Base-by-base conservation (phyloP, 2,888 invertebrate genomes). In the Chrysina gloriosa region DNA sequence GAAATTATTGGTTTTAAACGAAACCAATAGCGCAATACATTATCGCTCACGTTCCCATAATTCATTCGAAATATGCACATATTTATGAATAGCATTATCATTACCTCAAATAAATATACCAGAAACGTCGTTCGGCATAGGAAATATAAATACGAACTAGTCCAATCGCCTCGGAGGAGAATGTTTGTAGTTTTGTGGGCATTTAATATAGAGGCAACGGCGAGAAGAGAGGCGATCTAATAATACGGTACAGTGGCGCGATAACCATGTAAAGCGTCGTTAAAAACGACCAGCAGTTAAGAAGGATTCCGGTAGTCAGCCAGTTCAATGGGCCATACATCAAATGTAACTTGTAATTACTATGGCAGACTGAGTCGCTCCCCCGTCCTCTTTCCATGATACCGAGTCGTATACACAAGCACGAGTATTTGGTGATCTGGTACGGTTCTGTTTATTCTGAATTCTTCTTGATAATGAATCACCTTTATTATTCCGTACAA, bases 301-400 rank as follows among this genome's bases (percentile, higher is more conserved):
- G 50, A 50, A 72, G 67, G 69, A 73, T 73, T 73, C 73, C 73
- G 70, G 73, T 73, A 73, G 73, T 73, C 73, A 56, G 25, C 39
- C 36, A 66, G 65, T 71, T 73, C 69, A 69, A 73, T 71, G 70
- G 73, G 69, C 69, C 67, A 70, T 73, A 70, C 69, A 73, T 73
- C 73, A 71, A 54, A 54, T 68, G 56, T 47, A 73, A 71, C 71
- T 73, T 71, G 68, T 71, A 73, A 73, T 73, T 73, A 58, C 4
- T 58, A 71, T 66, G 67, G 67, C 71, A 72, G 67, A 67, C 72
- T 70, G 72, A 72, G 63, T 63, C 69, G 25, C 23, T 14, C 39
- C 14, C 56, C 64, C 42, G 27, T 69, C 67, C 69, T 54, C 16
- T 27, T 56, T 58, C 19, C 63, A 67, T 63, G 63, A 63, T 67